These are phyloP conservation scores for Anoplopoma fimbria DNA, from an alignment of 2,113 vertebrate genomes.

Conservation along the genomic window DNA sequence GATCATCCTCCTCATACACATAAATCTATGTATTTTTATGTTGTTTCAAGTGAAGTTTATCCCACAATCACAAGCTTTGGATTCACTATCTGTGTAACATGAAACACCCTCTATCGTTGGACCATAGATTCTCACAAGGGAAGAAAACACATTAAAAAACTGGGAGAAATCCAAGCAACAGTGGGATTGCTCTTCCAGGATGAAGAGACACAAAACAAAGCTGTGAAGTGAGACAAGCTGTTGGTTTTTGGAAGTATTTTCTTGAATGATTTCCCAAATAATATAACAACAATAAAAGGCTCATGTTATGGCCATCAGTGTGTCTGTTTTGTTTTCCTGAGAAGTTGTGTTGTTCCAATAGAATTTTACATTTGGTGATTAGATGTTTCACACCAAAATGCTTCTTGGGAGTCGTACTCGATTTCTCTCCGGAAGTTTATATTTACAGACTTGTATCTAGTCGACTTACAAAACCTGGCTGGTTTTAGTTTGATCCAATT, in stretches of 20 bases:
- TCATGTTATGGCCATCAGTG: not conserved
- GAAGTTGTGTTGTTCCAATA: not conserved
- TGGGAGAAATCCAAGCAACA: not conserved
- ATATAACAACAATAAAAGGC: not conserved
- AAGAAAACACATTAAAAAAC: not conserved
- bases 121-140: not conserved
- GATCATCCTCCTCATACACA: not conserved
- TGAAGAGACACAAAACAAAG: not conserved
- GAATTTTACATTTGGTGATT: not conserved
- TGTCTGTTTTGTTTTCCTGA: not conserved
- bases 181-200: not conserved
- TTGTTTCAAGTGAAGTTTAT: not conserved
- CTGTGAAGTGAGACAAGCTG: not conserved
- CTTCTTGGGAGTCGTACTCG: not conserved
- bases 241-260: not conserved
- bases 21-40: slow-evolving; percentile 18
- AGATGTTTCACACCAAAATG: not conserved
- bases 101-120: not conserved
- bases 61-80: not conserved
- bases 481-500: too few relatives aligned
- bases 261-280: too few relatives aligned
- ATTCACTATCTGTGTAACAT: not conserved
- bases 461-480: too few relatives aligned
- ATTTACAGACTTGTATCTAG: not conserved
- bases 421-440: not conserved